Conservation (phyloP, 1,140 invertebrate genomes). For the Lethrus apterus region DNA sequence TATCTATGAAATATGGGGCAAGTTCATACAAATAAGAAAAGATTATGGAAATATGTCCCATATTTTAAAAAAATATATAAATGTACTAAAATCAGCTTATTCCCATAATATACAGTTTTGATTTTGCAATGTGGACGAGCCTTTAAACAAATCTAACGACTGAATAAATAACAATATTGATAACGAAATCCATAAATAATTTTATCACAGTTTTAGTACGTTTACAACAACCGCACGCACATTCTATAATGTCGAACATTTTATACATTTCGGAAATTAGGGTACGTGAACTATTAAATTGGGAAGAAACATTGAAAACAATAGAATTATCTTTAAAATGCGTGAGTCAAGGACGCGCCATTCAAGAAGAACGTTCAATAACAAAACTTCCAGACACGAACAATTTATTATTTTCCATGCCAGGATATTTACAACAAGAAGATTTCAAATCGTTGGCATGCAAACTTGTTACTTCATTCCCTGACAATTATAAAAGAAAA, state of each 20-base stretch:
- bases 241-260: background rate
- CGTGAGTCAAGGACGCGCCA: slow-evolving; percentile 16
- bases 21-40: no score
- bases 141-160: no score
- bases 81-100: no score
- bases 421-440: slow-evolving; percentile 38
- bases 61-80: no score
- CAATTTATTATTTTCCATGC: slow-evolving; percentile 42
- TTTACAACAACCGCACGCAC: no score
- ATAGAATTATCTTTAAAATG: slow-evolving; percentile 23
- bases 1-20: no score
- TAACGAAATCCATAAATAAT: no score
- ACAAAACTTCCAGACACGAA: slow-evolving; percentile 19
- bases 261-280: slow-evolving; percentile 20
- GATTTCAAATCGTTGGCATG: slow-evolving; percentile 39
- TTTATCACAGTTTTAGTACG: no score
- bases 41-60: no score
- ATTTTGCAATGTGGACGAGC: no score
- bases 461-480: slow-evolving; percentile 44
- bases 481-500: slow-evolving; percentile 32
- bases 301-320: slow-evolving; percentile 22
- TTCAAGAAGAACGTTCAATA: slow-evolving; percentile 27
- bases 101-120: no score
- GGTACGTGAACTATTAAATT: slow-evolving; percentile 23
- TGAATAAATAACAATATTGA: no score